phyloP scores from a whole-genome alignment of 2,888 invertebrate species.

The Erebia ligea region DNA sequence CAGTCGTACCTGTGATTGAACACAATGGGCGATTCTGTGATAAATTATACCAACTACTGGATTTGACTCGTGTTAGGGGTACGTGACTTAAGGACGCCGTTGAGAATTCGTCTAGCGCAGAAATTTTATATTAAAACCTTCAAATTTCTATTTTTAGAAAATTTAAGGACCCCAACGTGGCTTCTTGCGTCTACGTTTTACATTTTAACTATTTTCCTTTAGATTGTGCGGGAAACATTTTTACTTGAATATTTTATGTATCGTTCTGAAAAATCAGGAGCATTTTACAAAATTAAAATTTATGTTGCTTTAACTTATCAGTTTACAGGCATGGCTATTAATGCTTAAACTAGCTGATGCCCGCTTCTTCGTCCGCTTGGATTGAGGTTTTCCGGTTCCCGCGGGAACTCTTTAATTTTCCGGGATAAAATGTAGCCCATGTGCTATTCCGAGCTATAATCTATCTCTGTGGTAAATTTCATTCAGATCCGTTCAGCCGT shows the following conservation, averaged over 20 bases:
- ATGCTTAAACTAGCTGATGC: too few relatives aligned
- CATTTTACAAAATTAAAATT: too few relatives aligned
- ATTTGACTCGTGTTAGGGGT: slow-evolving; percentile 32
- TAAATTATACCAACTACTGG: slow-evolving; percentile 39
- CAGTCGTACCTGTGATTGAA: slow-evolving; percentile 49
- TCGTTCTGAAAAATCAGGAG: too few relatives aligned
- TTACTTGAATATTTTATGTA: background rate
- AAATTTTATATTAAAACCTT: slow-evolving; percentile 15
- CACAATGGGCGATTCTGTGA: slow-evolving; percentile 51
- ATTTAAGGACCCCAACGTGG: background rate
- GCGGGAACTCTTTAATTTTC: too few relatives aligned
- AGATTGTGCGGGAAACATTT: background rate
- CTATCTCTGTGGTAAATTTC: too few relatives aligned
- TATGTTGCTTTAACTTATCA: too few relatives aligned
- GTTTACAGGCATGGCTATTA: too few relatives aligned
- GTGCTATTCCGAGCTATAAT: too few relatives aligned
- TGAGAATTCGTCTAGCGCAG: slow-evolving; percentile 23
- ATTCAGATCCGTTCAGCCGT: too few relatives aligned
- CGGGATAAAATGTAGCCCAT: too few relatives aligned
- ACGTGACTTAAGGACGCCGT: slow-evolving; percentile 36
- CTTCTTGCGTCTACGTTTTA: background rate
- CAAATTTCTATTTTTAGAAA: slow-evolving; percentile 9
- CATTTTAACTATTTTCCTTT: background rate
- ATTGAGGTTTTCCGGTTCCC: too few relatives aligned
- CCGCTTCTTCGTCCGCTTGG: too few relatives aligned